Evolutionary conservation across 1,140 invertebrate species (phyloP).

Genomic region (Limonius californicus): DNA sequence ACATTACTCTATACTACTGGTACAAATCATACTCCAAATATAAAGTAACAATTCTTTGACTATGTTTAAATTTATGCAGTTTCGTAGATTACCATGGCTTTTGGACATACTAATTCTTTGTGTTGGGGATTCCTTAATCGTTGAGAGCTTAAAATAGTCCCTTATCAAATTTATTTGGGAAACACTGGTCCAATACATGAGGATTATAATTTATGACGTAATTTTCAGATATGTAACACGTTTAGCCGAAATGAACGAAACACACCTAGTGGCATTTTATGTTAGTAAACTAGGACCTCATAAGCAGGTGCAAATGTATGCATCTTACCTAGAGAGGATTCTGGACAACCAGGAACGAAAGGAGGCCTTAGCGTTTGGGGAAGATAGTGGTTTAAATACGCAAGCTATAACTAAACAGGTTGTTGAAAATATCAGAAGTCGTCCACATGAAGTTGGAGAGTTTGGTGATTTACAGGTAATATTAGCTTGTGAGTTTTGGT

Average conservation of each 20-base stretch:
- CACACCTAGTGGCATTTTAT: slow-evolving; percentile 81
- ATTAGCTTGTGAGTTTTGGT: too few relatives aligned
- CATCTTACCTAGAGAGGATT: slow-evolving; percentile 71
- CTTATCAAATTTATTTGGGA: too few relatives aligned
- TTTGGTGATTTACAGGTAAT: slow-evolving; percentile 32
- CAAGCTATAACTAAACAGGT: slow-evolving; percentile 76
- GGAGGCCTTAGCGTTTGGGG: slow-evolving; percentile 61
- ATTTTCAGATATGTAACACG: slow-evolving; percentile 56
- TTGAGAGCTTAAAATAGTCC: too few relatives aligned
- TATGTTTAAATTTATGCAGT: too few relatives aligned
- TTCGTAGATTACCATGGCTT: too few relatives aligned
- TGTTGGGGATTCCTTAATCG: too few relatives aligned
- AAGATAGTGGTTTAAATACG: slow-evolving; percentile 77
- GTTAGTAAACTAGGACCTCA: slow-evolving; percentile 67
- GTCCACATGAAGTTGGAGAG: slow-evolving; percentile 31
- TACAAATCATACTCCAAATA: too few relatives aligned
- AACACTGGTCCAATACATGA: too few relatives aligned
- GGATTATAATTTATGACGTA: too few relatives aligned
- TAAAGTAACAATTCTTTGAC: too few relatives aligned
- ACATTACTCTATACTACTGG: too few relatives aligned
- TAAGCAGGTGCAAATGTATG: slow-evolving; percentile 73
- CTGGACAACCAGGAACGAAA: slow-evolving; percentile 59
- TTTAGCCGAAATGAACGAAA: slow-evolving; percentile 68
- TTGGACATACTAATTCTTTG: too few relatives aligned
- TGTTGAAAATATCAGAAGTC: slow-evolving; percentile 67